Base-by-base conservation (phyloP, 1,140 invertebrate genomes). In the Zaprionus gabonicus region DNA sequence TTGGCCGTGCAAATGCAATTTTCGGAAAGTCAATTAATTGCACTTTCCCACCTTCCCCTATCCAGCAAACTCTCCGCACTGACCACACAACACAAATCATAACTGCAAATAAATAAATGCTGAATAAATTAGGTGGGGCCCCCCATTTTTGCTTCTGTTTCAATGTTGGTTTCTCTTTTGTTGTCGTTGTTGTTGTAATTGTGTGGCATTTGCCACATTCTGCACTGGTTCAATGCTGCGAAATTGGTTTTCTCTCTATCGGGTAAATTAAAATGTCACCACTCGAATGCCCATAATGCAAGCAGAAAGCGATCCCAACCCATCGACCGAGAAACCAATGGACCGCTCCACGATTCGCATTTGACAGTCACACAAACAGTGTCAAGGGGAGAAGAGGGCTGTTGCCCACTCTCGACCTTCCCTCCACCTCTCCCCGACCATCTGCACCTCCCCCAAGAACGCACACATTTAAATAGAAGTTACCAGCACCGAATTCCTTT, bases 241-340 rank as follows among this genome's bases (percentile, higher is more conserved):
- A 85, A 88, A 88, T 88, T 90, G 78, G 81, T 88, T 88, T 88
- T 88, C 81, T 90, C 82, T 78, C 79, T 78, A 76, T 85, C 77
- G 85, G 82, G 67, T 88, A 90, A 90, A 88, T 88, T 88, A 88
- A 88, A 88, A 88, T 88, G 85, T 85, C 86, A 84, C 81, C 84
- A 76, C 79, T 87, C 68, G 69, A 82, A 81, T 85, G 74, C 70
- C 70, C 74, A 72, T 81, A 83, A 84, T 76, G 62, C 75, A 70
- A 82, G 80, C 79, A 25, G 15, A 9, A 28, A 49, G 12, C 20
- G 20, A 58, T 15, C 38, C 15, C 69, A 49, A 64, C n/a, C 34
- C 46, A 25, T 13, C 31, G 17, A 49, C 46, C 46, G 53, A 38
- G 10, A 12, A 25, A 49, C 78, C 67, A 77, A 77, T 67, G 59